A percentile compares a stretch with the other conserved stretches of the same genome.
phyloP scores from a whole-genome alignment of 1,140 invertebrate species.

The Drosophila kikkawai region DNA sequence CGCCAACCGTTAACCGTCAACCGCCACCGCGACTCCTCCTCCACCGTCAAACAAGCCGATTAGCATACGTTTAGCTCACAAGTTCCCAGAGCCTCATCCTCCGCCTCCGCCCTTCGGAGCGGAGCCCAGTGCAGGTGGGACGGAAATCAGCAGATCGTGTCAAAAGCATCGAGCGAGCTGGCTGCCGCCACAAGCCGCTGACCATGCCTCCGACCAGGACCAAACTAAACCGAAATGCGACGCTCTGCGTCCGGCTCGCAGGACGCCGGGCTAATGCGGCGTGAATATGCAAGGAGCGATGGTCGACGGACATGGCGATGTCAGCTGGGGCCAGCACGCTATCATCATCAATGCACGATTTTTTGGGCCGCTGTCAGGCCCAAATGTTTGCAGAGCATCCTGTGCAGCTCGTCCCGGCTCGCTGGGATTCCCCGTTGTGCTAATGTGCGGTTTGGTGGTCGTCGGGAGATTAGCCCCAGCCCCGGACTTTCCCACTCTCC shows the following conservation, averaged over 20 bases:
- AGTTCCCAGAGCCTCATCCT: slow-evolving; percentile 25
- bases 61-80: slow-evolving; percentile 68
- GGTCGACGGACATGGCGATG: slow-evolving; percentile 33
- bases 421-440: slow-evolving; percentile 52
- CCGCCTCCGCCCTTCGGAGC: not conserved
- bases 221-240: slow-evolving; percentile 61
- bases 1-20: not conserved
- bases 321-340: slow-evolving; percentile 48
- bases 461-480: slow-evolving; percentile 67
- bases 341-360: slow-evolving; percentile 80
- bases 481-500: not conserved
- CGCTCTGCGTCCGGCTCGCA: slow-evolving; percentile 38
- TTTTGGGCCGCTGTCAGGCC: slow-evolving; percentile 50
- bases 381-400: slow-evolving; percentile 58
- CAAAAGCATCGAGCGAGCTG: slow-evolving; percentile 74
- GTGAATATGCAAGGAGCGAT: slow-evolving; percentile 72
- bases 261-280: slow-evolving; percentile 70
- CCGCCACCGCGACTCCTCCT: slow-evolving; percentile 5
- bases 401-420: slow-evolving; percentile 1
- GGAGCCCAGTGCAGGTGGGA: slow-evolving; percentile 5
- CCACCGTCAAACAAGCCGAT: slow-evolving; percentile 66
- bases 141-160: slow-evolving; percentile 74
- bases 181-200: slow-evolving; percentile 48
- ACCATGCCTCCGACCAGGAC: slow-evolving; percentile 14
- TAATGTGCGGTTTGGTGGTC: slow-evolving; percentile 77